Percentiles rank a stretch among this genome's conserved stretches.
These are phyloP conservation scores for Limnothrissa miodon DNA, from an alignment of 2,113 vertebrate genomes.

Conservation along the genomic window DNA sequence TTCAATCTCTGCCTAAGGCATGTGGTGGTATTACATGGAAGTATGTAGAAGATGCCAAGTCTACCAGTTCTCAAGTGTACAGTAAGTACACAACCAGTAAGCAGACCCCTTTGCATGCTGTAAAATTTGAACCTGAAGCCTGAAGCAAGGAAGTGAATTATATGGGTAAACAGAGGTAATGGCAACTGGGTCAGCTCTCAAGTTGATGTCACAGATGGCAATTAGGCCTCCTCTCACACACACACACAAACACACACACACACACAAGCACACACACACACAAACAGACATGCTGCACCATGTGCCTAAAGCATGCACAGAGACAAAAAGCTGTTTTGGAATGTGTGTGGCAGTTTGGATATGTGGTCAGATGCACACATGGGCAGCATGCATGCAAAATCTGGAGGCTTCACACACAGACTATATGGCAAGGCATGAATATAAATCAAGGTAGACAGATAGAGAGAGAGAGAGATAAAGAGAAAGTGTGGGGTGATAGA, in stretches of 20 bases:
- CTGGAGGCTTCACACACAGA: not conserved
- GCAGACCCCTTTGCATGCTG: not conserved
- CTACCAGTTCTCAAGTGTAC: not conserved
- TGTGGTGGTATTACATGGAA: not conserved
- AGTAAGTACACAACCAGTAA: not conserved
- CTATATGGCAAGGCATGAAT: not conserved
- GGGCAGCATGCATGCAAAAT: not conserved
- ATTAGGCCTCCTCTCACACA: not conserved
- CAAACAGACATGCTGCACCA: not conserved
- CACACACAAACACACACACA: not conserved
- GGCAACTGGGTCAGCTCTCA: not conserved
- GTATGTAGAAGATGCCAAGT: not conserved
- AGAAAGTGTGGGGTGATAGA: no score
- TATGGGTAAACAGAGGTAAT: not conserved
- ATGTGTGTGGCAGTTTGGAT: not conserved
- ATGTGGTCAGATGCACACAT: not conserved
- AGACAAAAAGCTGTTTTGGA: no score
- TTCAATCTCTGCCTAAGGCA: not conserved
- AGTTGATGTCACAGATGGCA: not conserved
- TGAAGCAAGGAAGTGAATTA: not conserved
- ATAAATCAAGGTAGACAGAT: not conserved
- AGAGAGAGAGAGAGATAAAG: slow-evolving; percentile 1
- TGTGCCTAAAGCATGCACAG: no score
- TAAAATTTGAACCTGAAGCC: not conserved
- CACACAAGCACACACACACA: not conserved